Base-by-base conservation (phyloP, 2,113 vertebrate genomes). In the Atrichornis clamosus region DNA sequence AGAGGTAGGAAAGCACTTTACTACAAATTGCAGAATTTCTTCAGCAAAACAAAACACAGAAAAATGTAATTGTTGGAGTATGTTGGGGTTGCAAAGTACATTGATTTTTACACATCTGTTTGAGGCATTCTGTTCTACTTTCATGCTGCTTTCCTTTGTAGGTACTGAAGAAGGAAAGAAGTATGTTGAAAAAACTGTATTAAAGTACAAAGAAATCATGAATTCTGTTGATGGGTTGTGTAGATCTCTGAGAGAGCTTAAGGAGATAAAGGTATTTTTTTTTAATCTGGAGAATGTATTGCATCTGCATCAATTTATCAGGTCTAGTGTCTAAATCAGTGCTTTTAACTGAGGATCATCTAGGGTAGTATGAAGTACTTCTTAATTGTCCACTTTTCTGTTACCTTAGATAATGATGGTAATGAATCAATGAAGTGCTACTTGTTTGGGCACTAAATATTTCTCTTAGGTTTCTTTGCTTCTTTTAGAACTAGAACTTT, bases 121-220 rank as follows among this genome's bases (percentile, higher is more conserved):
- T 80, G 50, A 86, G 15, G 5, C 11, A 20, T 67, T 84, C 37
- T 75, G 6, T 63, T 72, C 14, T 41, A 16, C 6, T 70, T 79
- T 56, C 1, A 4, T 53, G 11, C 16, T 74, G 16, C 67, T 93
- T 88, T 86, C 23, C 17, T 85, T 52, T 82, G 47, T 62, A 99
- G 99, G 99, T 90, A 77, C 87, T 76, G 99, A 99, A 95, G 99
- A 99, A 96, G 99, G 99, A 35, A 98, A 94, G 75, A 98, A 98
- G 91, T 98, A 98, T 87, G 95, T 98, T 26, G 98, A 99, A 97
- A 99, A 98, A 98, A 98, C 95, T 10, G 50, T 98, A 60, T 93
- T 95, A 88, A 99, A 99, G 95, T 98, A 99, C 91, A 98, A 97
- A 58, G 98, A 99, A 87, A 97, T 99, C 50, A 96, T 99, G 75